Base-by-base conservation (phyloP, 1,140 invertebrate species). In the Aradophagus sp. region DNA sequence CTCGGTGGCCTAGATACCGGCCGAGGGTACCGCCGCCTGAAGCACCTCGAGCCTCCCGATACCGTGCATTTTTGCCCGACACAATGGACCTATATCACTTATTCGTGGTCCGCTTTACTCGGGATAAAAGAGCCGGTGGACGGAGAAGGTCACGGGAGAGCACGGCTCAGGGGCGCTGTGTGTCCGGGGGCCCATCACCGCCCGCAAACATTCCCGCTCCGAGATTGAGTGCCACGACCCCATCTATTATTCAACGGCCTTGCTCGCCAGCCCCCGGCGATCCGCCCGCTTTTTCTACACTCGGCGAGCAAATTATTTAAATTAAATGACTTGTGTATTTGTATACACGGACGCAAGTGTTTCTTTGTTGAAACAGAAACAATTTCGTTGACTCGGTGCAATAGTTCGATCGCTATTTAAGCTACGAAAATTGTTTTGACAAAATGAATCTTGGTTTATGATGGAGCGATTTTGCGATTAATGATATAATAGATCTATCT, bases 151-250 rank as follows among this genome's bases (percentile, higher is more conserved):
- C 71, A 61, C 42, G 26, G 11, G 17, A 50, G 29, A 65, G 48
- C 23, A 50, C 27, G 8, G 70, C 41, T 73, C 38, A 61, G 62
- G 65, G 72, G 62, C 52, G 63, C 66, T 34, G 39, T 39, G 70
- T 71, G 71, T 77, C 73, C 74, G 55, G 70, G 72, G 74, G 75
- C 74, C 81, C 76, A 84, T 85, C 84, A 85, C 74, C 75, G 80
- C 76, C 68, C n/a, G 84, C 79, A 85, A 84, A 84, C 82, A 85
- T 45, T 62, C 78, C 76, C 78, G 66, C 66, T 59, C 23, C 65
- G 74, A 83, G 82, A 86, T 84, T 84, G 83, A 82, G 79, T 77
- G 78, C 77, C 78, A 72, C 83, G 77, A 80, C 75, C 77, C 79
- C 75, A 83, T 85, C 73, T 83, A 84, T 86, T 84, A 85, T 86